These are phyloP conservation scores for Astropecten irregularis DNA, from an alignment of 53 echinoderm and acorn worm species.

Conservation along the genomic window DNA sequence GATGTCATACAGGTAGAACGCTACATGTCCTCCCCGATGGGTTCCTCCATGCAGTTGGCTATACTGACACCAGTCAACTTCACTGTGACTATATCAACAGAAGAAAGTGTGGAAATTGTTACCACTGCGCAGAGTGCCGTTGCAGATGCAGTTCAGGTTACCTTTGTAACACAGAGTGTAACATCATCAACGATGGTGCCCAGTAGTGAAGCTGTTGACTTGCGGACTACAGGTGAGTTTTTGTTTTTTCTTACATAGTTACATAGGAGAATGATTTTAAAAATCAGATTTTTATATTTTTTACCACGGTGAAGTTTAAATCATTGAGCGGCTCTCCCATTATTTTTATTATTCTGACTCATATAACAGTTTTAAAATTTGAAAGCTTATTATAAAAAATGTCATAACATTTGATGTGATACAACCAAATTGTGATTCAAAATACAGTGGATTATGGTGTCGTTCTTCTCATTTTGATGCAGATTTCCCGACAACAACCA, in stretches of 20 bases:
- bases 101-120: conserved; percentile 5
- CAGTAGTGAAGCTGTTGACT: background rate
- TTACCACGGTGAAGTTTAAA: no score
- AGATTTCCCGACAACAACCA: background rate
- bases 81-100: background rate
- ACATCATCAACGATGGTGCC: background rate
- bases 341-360: no score
- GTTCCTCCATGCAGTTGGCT: background rate
- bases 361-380: no score
- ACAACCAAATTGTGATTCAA: no score
- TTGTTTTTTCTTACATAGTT: no score
- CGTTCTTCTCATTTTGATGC: background rate
- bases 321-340: no score
- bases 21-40: background rate
- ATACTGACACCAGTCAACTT: conserved; percentile 16
- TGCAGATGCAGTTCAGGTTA: conserved; percentile 35
- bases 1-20: background rate
- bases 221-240: background rate
- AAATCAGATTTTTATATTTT: no score
- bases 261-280: no score
- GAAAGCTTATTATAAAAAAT: no score
- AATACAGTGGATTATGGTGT: no score
- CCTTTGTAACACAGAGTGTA: background rate
- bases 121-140: conserved; percentile 17
- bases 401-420: no score